Base-by-base conservation (phyloP, 2,113 vertebrate species). In the Hippocampus comes region DNA sequence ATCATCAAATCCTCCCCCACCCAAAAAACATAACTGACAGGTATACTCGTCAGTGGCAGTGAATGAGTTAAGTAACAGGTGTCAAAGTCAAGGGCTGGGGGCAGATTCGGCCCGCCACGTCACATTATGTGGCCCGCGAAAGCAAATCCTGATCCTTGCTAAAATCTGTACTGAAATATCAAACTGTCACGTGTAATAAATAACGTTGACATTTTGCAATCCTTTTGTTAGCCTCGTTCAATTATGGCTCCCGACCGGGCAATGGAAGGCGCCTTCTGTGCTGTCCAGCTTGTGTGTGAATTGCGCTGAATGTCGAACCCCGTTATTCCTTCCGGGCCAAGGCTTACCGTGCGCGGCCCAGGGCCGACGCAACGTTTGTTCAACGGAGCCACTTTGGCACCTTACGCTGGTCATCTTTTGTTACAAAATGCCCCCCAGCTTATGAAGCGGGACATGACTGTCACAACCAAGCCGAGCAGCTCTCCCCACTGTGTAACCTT, bases 321-420 rank as follows among this genome's bases (percentile, higher is more conserved):
- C 67, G 60, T 55, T 6, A 18, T 69, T 61, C 74, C 66, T 72
- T 76, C 67, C 63, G 14, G 71, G 79, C 82, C 72, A 71, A 72
- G 64, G 48, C 67, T 84, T 84, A 76, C 77, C 70, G 9, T 76
- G 80, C 72, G 9, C 74, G 63, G 80, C 78, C 79, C 10, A 14
- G 63, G 84, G 87, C 82, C 27, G 57, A 64, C 57, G 70, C 56
- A 79, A 5, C 59, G 49, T 84, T 82, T 83, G 82, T 77, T 82
- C 70, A 48, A 87, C 78, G 87, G 81, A 82, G 80, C 66, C 67
- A 76, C 82, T 79, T 79, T 89, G 87, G 89, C 90, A 90, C 83
- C 82, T 86, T 9, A 68, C 73, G 53, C 77, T 74, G 83, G 83
- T 85, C 84, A 83, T 88, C 86, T 88, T 38, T 83, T 88, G 87